Evolutionary conservation across 2,888 invertebrate genomes (phyloP).

Genomic region (Leistus spinibarbis): DNA sequence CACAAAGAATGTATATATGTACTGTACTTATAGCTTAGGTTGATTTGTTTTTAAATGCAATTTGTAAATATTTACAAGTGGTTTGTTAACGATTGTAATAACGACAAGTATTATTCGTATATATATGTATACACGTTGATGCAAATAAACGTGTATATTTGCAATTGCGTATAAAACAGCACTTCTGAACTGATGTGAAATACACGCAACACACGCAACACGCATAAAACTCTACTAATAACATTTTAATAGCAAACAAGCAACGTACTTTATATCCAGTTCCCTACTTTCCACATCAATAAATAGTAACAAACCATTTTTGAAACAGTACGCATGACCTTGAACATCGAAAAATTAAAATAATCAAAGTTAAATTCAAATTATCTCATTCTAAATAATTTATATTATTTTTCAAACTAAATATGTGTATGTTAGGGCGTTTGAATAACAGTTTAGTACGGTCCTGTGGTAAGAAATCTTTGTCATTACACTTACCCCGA

Average conservation of each 20-base stretch:
- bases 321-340: no score
- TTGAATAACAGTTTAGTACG: not conserved
- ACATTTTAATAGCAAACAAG: slow-evolving; percentile 27
- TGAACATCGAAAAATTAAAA: no score
- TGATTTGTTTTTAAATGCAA: slow-evolving; percentile 1
- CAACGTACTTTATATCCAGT: not conserved
- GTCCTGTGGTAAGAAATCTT: not conserved
- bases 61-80: not conserved
- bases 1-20: no score
- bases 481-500: not conserved
- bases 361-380: no score
- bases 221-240: slow-evolving; percentile 26
- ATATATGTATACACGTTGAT: not conserved
- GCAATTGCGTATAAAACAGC: slow-evolving; percentile 17
- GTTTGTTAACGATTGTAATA: not conserved
- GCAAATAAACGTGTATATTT: no score
- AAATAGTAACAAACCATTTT: no score
- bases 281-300: not conserved
- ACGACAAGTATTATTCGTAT: not conserved
- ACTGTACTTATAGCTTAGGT: not conserved
- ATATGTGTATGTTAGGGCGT: no score
- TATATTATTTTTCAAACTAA: no score
- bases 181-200: slow-evolving; percentile 11
- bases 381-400: no score
- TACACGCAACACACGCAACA: slow-evolving; percentile 28